Evolutionary conservation across 1,140 invertebrate species (phyloP).

Genomic region (Drosophila teissieri): DNA sequence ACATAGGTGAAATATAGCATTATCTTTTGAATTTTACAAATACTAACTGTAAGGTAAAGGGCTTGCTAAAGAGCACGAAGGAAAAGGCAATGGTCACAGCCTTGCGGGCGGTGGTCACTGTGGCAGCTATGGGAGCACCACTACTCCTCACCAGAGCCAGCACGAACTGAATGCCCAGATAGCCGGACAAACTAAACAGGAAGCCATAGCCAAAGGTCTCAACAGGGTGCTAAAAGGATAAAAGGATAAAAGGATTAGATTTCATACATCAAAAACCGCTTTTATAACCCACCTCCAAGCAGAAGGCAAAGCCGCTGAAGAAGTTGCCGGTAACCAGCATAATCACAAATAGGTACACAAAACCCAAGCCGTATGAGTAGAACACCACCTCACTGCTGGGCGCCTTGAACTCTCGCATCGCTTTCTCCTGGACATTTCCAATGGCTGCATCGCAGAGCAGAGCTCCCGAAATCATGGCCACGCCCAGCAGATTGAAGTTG

Average conservation of each 20-base stretch:
- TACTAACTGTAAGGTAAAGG: constrained; percentile 96
- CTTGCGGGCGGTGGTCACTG: constrained; percentile 94
- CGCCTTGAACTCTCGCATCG: constrained; percentile 93
- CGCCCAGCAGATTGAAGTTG: constrained; percentile 93
- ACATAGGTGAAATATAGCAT: not conserved
- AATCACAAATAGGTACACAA: constrained; percentile 92
- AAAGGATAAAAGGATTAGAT: no score
- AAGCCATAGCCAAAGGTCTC: constrained; percentile 94
- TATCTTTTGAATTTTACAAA: not conserved
- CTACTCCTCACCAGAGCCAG: constrained; percentile 93
- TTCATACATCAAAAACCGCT: no score
- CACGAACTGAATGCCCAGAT: constrained; percentile 96
- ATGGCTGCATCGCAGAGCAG: constrained; percentile 96
- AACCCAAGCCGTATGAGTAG: constrained; percentile 96
- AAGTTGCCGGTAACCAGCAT: constrained; percentile 91
- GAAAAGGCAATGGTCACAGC: constrained; percentile 96
- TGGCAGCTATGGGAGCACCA: constrained; percentile 96
- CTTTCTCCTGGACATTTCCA: constrained; percentile 98
- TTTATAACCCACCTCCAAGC: constrained; percentile 88
- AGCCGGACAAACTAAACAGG: constrained; percentile 94
- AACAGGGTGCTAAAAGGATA: constrained; percentile 87
- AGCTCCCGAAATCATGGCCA: constrained; percentile 94
- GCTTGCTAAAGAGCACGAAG: constrained; percentile 97
- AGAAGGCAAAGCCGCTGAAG: constrained; percentile 90
- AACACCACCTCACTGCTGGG: constrained; percentile 96